These are phyloP conservation scores for Oeneis ivallda DNA, from an alignment of 2,888 invertebrate species.

Conservation along the genomic window DNA sequence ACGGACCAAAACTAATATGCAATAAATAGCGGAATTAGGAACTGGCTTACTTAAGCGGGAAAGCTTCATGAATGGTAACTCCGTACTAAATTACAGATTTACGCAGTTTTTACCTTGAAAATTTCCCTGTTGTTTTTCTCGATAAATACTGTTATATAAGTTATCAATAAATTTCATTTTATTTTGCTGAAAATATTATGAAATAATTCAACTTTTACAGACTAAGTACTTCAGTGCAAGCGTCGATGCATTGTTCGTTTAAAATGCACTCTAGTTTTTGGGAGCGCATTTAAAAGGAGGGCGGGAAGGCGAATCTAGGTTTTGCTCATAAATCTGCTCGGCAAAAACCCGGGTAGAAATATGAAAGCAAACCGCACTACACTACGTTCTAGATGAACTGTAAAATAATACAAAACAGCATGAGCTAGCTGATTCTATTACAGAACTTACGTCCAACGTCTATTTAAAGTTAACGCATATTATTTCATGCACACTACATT, in stretches of 20 bases:
- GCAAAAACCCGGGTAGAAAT: conserved; percentile 31
- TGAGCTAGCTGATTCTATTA: conserved; percentile 14
- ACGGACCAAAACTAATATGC: too few species aligned
- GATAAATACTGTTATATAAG: background rate
- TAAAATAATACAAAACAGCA: conserved; percentile 12
- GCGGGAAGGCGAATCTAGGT: conserved; percentile 35
- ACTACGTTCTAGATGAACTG: conserved; percentile 15
- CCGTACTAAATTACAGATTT: background rate
- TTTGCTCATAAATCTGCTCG: conserved; percentile 33
- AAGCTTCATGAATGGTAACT: too few species aligned
- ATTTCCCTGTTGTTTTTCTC: too few species aligned
- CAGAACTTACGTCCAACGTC: conserved; percentile 2
- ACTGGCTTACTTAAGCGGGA: too few species aligned
- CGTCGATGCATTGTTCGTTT: conserved; percentile 31
- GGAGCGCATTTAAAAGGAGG: conserved; percentile 39
- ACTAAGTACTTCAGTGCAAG: background rate
- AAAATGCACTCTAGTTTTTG: conserved; percentile 38
- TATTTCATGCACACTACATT: conserved; percentile 7
- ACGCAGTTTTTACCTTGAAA: background rate
- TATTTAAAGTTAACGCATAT: background rate
- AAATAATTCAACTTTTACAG: conserved; percentile 3
- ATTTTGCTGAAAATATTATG: background rate
- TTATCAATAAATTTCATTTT: background rate
- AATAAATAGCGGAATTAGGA: too few species aligned
- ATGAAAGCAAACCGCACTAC: conserved; percentile 27